A percentile compares a stretch with the other conserved stretches of the same genome.
Conservation (phyloP, 2,888 invertebrate genomes). For the Drosophila kanekoi region DNA sequence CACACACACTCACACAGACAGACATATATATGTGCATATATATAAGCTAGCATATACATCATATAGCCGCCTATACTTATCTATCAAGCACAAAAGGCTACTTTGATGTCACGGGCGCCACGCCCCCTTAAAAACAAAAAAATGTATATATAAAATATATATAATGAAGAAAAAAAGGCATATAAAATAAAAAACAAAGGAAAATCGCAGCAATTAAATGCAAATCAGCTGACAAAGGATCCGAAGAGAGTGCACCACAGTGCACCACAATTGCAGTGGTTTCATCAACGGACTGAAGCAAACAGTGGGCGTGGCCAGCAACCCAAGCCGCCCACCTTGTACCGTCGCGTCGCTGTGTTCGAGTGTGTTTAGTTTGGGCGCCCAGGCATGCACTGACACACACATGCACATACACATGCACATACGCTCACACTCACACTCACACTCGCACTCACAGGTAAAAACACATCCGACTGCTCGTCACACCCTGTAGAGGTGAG, state of each 20-base stretch:
- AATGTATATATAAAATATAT: neutral
- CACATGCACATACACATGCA: slow-evolving; percentile 5
- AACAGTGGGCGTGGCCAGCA: slow-evolving; percentile 50
- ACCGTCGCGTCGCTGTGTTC: slow-evolving; percentile 8
- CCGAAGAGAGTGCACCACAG: slow-evolving; percentile 13
- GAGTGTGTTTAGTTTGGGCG: slow-evolving; percentile 57
- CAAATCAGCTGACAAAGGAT: slow-evolving; percentile 71
- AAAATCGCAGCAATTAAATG: slow-evolving; percentile 73
- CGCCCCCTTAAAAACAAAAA: slow-evolving; percentile 17
- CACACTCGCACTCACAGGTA: slow-evolving; percentile 43
- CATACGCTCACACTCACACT: slow-evolving; percentile 1
- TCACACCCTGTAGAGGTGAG: slow-evolving; percentile 29
- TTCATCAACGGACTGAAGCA: slow-evolving; percentile 37
- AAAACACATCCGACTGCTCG: slow-evolving; percentile 32
- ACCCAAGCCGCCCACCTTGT: slow-evolving; percentile 7
- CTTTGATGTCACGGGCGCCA: slow-evolving; percentile 29
- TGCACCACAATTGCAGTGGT: slow-evolving; percentile 38
- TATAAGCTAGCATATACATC: neutral
- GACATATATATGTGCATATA: neutral
- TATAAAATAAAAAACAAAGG: slow-evolving; percentile 22
- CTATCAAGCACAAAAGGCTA: slow-evolving; percentile 30
- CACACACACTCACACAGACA: neutral
- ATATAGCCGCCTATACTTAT: slow-evolving; percentile 2
- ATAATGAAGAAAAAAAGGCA: neutral
- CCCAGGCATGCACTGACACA: slow-evolving; percentile 37